Evolutionary conservation across 2,797 vertebrate genomes (phyloP), one percentile per base, ranked within the genome.

Genomic region (Alosa sapidissima): DNA sequence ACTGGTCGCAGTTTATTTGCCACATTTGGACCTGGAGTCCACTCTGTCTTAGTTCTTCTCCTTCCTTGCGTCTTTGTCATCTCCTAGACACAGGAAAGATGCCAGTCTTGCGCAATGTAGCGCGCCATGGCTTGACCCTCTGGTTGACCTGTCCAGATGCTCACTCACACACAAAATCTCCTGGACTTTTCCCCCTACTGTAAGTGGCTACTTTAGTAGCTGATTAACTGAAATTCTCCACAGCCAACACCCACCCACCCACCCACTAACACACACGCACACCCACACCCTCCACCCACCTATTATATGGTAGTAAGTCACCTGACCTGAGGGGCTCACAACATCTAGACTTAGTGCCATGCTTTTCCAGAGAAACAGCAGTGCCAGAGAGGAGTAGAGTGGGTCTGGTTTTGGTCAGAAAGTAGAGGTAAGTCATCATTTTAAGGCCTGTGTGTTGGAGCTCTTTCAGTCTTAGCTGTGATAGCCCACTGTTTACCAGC

Each of bases 251-350:
- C 41, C 47, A 54, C 84, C 84, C 85, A 85, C 88, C 89, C 87
- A 85, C 41, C n/a, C n/a, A n/a, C n/a, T 48, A 87, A 86, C 82
- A 82, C 52, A 88, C 81, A 89, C 81, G 85, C 86, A 86, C 83
- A 83, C 10, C 85, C 83, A 87, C 84, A 86, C n/a, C n/a, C n/a
- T 41, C 41, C 41, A 41, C 41, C 84, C 81, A 90, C 91, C 87
- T 90, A 83, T 84, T 36, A 91, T 92, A 91, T 92, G 86, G 81
- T 89, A 88, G 89, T 83, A 91, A 92, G 89, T 91, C 89, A 86
- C 84, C 90, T 88, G 81, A 90, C 78, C 86, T 85, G 84, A 87
- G 90, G 84, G 83, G 85, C 86, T 92, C 28, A 87, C 91, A 89
- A 87, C 88, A 85, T 84, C 86, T 36, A 89, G 89, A 91, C 87